Conservation (phyloP, 2,797 vertebrate species). For the Takifugu ocellatus region DNA sequence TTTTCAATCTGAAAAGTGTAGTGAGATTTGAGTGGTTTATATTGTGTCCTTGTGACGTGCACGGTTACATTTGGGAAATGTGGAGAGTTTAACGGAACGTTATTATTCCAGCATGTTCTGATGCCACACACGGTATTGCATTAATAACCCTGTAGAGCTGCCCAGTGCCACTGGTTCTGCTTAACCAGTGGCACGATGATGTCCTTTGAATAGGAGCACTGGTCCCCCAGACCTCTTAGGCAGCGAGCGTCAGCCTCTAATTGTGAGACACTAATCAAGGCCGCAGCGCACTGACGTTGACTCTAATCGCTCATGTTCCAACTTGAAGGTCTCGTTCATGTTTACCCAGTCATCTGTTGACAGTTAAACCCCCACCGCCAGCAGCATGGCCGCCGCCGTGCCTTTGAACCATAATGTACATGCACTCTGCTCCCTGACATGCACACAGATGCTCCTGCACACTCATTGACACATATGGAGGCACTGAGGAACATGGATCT, state of each 20-base stretch:
- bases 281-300: slow-evolving; percentile 46
- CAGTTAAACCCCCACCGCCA: slow-evolving; percentile 21
- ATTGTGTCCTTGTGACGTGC: too few relatives aligned
- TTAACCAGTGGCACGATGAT: slow-evolving; percentile 22
- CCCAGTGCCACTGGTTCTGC: background rate
- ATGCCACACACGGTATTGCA: too few relatives aligned
- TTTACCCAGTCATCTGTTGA: slow-evolving; percentile 57
- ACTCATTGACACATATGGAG: slow-evolving; percentile 1
- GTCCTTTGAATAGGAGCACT: slow-evolving; percentile 18
- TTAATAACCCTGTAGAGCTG: too few relatives aligned
- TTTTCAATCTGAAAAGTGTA: too few relatives aligned
- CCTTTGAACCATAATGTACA: background rate
- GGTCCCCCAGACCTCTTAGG: slow-evolving; percentile 33
- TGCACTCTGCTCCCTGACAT: slow-evolving; percentile 4
- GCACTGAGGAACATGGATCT: background rate
- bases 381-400: too few relatives aligned
- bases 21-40: too few relatives aligned
- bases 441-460: background rate
- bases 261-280: slow-evolving; percentile 53
- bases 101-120: too few relatives aligned
- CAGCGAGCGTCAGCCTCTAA: slow-evolving; percentile 43
- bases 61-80: too few relatives aligned
- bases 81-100: too few relatives aligned
- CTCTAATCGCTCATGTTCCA: slow-evolving; percentile 58
- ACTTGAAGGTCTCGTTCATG: slow-evolving; percentile 49